Evolutionary conservation across 2,797 vertebrate genomes (phyloP), one percentile per base, ranked within the genome.

Genomic region (Pangasius mekongensis): DNA sequence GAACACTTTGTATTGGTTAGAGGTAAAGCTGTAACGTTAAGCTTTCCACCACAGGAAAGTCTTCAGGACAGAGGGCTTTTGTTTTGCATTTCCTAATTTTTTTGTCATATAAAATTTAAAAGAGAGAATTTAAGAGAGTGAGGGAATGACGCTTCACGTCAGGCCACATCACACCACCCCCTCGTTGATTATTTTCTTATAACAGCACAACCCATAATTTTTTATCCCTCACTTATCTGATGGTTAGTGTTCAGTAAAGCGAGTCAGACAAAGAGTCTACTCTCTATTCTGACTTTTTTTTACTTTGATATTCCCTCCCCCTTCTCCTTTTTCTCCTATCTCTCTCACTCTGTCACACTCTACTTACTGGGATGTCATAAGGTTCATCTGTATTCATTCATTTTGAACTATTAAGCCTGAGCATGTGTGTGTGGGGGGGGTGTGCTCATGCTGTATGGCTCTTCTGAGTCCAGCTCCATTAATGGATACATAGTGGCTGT

Each of bases 401-500:
- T 83, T 67, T 47, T 8, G 36, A 27, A n/a, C 73, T 67, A 30
- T 64, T 52, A 64, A 58, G 60, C 62, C 64, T 69, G 69, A 90
- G 30, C 58, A 30, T 71, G 74, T 64, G 74, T 64, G 36, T 36
- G 36, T 36, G 6, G 56, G 86, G n/a, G 56, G 74, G 71, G 49
- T 88, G 30, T 85, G 81, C 77, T 87, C 33, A 54, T 54, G 86
- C 84, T 84, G 30, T 76, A 14, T 22, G 8, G 30, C 66, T 27
- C 49, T 69, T 73, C 49, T 16, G 30, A 85, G 83, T 71, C 66
- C 54, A 49, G 36, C 1, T 0, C 56, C 77, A 85, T 86, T 92
- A 92, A 93, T 94, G 90, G 89, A 93, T 90, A 91, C 69, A 90
- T 86, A 91, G 78, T 76, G 89, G 69, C 90, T 89, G 92, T 84